Conservation (phyloP, 2,888 invertebrate genomes). For the Amphipoea oculea region DNA sequence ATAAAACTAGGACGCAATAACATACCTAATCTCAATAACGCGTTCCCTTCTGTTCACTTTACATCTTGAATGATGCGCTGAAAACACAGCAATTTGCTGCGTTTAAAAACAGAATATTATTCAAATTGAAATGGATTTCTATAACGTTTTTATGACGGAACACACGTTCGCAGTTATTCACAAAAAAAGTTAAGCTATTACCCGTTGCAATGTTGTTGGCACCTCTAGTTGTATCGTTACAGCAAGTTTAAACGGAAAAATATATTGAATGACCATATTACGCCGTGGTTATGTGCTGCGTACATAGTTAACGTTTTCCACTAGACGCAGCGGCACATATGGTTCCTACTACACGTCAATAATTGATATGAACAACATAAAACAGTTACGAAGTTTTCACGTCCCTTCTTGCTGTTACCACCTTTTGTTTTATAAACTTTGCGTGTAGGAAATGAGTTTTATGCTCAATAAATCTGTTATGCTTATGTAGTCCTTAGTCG, state of each 20-base stretch:
- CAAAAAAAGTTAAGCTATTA: constrained; percentile 41
- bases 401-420: constrained; percentile 57
- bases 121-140: constrained; percentile 16
- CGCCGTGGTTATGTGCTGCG: not conserved
- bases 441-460: constrained; percentile 59
- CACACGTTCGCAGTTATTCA: constrained; percentile 20
- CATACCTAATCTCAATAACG: constrained; percentile 53
- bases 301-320: constrained; percentile 30
- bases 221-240: constrained; percentile 48
- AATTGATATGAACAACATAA: constrained; percentile 65
- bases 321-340: constrained; percentile 40
- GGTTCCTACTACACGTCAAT: constrained; percentile 57
- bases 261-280: constrained; percentile 45
- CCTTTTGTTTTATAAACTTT: constrained; percentile 67
- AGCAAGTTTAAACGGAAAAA: constrained; percentile 43
- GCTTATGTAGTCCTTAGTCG: constrained; percentile 40
- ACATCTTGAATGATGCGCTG: constrained; percentile 14
- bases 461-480: constrained; percentile 53
- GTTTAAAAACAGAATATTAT: constrained; percentile 18
- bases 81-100: constrained; percentile 23
- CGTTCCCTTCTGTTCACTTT: constrained; percentile 25
- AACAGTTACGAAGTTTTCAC: constrained; percentile 63
- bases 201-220: constrained; percentile 33
- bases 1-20: constrained; percentile 56
- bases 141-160: constrained; percentile 24